Conservation (phyloP, 2,113 vertebrate species). For the Galbula dea region DNA sequence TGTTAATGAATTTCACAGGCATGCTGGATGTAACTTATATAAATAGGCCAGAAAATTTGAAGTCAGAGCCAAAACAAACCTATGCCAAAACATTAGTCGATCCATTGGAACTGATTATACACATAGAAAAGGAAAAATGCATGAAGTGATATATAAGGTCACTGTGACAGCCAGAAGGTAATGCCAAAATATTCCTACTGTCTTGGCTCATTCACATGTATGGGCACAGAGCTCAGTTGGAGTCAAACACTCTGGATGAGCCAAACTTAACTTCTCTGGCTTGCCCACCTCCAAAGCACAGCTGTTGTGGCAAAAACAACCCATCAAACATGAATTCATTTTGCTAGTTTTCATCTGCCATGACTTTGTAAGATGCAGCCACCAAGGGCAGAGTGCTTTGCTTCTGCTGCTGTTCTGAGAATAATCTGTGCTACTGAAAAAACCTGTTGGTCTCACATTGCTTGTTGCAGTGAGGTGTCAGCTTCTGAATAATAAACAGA, state of each 20-base stretch:
- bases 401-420: conserved; percentile 28
- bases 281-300: conserved; percentile 52
- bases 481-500: conserved; percentile 8
- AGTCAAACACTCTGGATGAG: conserved; percentile 40
- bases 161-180: conserved; percentile 48
- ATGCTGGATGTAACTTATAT: background rate
- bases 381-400: conserved; percentile 58
- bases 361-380: conserved; percentile 62
- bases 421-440: background rate
- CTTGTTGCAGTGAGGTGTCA: background rate
- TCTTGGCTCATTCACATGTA: conserved; percentile 27
- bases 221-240: background rate
- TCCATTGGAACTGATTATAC: conserved; percentile 61
- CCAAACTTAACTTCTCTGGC: conserved; percentile 57
- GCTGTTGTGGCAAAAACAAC: conserved; percentile 50
- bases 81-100: conserved; percentile 55
- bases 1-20: conserved; percentile 41
- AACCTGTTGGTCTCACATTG: background rate
- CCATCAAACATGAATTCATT: conserved; percentile 52
- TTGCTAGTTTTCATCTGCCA: conserved; percentile 60
- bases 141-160: conserved; percentile 66
- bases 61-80: conserved; percentile 22
- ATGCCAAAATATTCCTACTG: conserved; percentile 55
- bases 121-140: conserved; percentile 35
- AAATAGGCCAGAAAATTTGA: conserved; percentile 20